A percentile compares a stretch with the other conserved stretches of the same genome.
Conservation (phyloP, 1,140 invertebrate species). For the Leptinotarsa undecemlineata region DNA sequence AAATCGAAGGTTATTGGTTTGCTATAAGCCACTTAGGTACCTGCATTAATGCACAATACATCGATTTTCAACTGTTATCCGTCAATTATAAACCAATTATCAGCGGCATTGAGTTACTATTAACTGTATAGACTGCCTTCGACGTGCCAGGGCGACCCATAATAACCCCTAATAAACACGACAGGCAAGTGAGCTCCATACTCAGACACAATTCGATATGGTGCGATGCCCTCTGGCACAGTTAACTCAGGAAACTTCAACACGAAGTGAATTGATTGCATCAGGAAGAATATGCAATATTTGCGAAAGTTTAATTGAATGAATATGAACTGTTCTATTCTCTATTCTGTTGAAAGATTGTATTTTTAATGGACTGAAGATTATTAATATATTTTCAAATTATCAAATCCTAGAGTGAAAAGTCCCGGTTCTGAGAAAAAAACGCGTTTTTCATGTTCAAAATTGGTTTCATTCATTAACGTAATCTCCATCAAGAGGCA, state of each 20-base stretch:
- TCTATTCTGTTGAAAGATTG: not conserved
- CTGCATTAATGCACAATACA: not conserved
- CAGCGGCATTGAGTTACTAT: constrained; percentile 1
- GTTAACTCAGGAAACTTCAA: not conserved
- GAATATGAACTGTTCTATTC: not conserved
- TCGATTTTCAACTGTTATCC: constrained; percentile 2
- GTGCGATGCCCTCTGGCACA: not conserved
- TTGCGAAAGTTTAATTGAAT: not conserved
- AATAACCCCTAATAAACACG: not conserved
- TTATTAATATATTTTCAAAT: too few relatives aligned
- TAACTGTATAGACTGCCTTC: not conserved
- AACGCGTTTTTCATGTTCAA: too few relatives aligned
- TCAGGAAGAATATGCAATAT: not conserved
- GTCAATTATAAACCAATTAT: constrained; percentile 4
- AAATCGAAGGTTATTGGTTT: not conserved
- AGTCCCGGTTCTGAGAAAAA: too few relatives aligned
- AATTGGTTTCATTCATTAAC: too few relatives aligned
- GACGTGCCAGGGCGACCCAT: not conserved
- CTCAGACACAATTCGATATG: not conserved
- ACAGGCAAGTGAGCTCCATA: not conserved
- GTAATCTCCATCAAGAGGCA: too few relatives aligned
- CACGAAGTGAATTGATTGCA: not conserved
- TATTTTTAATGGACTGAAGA: too few relatives aligned
- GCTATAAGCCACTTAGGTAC: not conserved
- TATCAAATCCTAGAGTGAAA: too few relatives aligned